Percentiles rank a stretch among this genome's conserved stretches.
phyloP scores from a whole-genome alignment of 2,797 vertebrate species.

The Diglossa cyanea region DNA sequence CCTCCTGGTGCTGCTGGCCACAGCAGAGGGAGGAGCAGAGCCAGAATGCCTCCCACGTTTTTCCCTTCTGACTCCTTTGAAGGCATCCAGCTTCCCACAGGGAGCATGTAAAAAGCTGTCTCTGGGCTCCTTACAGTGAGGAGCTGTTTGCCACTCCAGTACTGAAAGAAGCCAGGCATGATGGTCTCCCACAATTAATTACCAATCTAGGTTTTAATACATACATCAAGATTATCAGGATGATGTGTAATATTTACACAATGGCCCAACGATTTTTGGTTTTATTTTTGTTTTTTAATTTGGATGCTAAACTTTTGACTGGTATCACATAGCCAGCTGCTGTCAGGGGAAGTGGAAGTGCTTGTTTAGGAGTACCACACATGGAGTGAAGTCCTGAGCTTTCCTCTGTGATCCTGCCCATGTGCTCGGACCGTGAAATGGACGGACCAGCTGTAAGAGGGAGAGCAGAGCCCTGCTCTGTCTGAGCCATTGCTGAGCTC shows the following conservation, averaged over 20 bases:
- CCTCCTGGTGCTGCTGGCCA: background rate
- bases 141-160: background rate
- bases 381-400: background rate
- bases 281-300: background rate
- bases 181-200: background rate
- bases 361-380: background rate
- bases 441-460: background rate
- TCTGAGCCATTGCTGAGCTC: background rate
- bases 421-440: rapidly evolving
- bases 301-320: background rate
- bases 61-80: conserved; percentile 43
- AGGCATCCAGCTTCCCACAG: conserved; percentile 32
- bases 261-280: rapidly evolving
- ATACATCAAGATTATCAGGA: background rate
- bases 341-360: background rate
- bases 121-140: background rate
- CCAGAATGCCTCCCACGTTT: conserved; percentile 8
- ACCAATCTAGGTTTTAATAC: background rate
- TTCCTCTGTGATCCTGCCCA: background rate
- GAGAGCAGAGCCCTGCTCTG: background rate
- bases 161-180: background rate
- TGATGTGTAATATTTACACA: background rate
- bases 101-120: background rate
- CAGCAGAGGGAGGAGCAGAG: background rate
- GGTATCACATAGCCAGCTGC: background rate